A percentile compares a stretch with the other conserved stretches of the same genome.
These are phyloP conservation scores for Scomberomorus guttatus DNA, from an alignment of 2,797 vertebrate genomes.

Conservation along the genomic window DNA sequence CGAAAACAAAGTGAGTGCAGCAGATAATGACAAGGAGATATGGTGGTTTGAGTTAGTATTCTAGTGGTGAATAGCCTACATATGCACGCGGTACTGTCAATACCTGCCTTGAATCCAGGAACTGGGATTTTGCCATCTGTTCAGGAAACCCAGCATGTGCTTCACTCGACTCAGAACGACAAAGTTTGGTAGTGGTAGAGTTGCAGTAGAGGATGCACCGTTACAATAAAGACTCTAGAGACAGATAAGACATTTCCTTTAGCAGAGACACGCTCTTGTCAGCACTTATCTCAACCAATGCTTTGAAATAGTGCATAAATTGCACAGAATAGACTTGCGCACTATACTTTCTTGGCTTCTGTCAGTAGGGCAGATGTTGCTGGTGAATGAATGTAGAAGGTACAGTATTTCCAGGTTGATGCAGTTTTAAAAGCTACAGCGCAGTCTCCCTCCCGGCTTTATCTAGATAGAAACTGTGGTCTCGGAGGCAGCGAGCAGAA, in stretches of 20 bases:
- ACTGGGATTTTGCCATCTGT: constrained; percentile 55
- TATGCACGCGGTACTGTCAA: constrained; percentile 43
- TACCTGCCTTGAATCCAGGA: constrained; percentile 59
- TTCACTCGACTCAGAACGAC: constrained; percentile 24
- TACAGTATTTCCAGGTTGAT: constrained; percentile 31
- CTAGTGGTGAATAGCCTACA: constrained; percentile 18
- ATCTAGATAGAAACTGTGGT: constrained; percentile 33
- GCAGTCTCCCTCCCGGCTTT: constrained; percentile 24
- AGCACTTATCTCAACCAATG: constrained; percentile 37
- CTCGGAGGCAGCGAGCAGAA: constrained; percentile 47
- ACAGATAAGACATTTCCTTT: constrained; percentile 48
- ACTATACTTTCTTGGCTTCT: constrained; percentile 30
- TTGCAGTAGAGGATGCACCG: constrained; percentile 26
- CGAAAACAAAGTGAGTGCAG: constrained; percentile 4
- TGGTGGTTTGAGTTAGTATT: constrained; percentile 38
- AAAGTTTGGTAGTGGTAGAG: constrained; percentile 15
- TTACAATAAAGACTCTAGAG: constrained; percentile 44
- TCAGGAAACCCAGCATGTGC: constrained; percentile 35
- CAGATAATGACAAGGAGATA: constrained; percentile 1
- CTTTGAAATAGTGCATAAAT: constrained; percentile 42
- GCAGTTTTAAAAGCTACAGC: constrained; percentile 40
- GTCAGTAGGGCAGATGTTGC: constrained; percentile 41
- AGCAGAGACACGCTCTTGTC: constrained; percentile 45
- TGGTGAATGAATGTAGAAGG: constrained; percentile 32
- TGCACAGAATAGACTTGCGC: constrained; percentile 34